phyloP scores from a whole-genome alignment of 2,797 vertebrate genomes.

The Protonibea diacanthus region DNA sequence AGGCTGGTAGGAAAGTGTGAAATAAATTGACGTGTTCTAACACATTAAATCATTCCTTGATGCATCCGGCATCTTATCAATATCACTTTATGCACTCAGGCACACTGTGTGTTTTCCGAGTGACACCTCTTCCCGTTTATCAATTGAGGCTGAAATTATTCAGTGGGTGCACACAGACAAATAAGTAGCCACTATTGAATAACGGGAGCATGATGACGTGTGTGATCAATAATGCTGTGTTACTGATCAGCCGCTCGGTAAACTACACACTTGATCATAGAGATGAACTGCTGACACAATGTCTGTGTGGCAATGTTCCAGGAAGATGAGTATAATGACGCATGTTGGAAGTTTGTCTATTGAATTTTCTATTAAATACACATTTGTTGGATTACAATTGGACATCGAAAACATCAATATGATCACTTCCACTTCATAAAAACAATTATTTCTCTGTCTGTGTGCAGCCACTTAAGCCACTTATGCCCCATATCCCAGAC shows the following conservation, averaged over 20 bases:
- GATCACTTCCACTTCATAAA: too few species aligned
- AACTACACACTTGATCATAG: slow-evolving; percentile 12
- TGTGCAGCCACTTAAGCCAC: too few species aligned
- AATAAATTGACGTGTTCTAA: not conserved
- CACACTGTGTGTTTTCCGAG: not conserved
- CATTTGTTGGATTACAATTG: not conserved
- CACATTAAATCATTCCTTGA: not conserved
- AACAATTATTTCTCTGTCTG: too few species aligned
- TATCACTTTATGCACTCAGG: not conserved
- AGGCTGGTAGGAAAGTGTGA: slow-evolving; percentile 8
- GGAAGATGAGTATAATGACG: not conserved
- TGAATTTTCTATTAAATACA: not conserved
- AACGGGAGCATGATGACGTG: not conserved
- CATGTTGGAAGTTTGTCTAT: not conserved
- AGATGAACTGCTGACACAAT: not conserved
- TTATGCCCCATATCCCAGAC: too few species aligned
- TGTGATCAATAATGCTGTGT: not conserved
- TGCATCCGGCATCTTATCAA: not conserved
- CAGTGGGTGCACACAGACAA: not conserved
- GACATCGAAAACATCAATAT: too few species aligned
- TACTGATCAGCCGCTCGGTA: not conserved
- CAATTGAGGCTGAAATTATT: slow-evolving; percentile 11
- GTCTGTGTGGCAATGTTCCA: not conserved
- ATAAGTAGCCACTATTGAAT: not conserved
- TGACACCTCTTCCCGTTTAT: not conserved